Percentiles rank a stretch among this genome's conserved stretches.
phyloP scores from a whole-genome alignment of 2,113 vertebrate species.

The Hydrochoerus hydrochaeris region DNA sequence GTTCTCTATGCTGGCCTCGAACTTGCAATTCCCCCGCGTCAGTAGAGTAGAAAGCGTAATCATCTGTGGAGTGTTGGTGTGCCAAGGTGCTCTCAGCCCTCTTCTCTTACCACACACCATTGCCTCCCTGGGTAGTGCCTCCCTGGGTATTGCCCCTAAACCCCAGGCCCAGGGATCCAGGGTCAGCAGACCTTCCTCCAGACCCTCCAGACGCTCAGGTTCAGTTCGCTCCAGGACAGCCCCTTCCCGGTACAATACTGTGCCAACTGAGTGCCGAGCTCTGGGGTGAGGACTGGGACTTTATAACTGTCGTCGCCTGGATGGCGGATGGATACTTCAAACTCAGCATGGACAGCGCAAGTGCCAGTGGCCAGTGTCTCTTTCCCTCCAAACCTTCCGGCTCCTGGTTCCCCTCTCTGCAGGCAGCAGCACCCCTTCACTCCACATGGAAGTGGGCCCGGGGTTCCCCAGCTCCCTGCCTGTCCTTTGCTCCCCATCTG shows the following conservation, averaged over 20 bases:
- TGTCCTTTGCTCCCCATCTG: neutral
- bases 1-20: neutral
- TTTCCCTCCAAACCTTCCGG: neutral
- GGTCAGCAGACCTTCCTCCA: neutral
- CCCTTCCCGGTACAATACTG: accelerated
- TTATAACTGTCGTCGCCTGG: neutral
- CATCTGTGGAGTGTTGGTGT: accelerated
- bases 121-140: neutral
- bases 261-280: neutral
- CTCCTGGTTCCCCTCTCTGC: neutral
- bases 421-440: accelerated
- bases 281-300: neutral
- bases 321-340: neutral
- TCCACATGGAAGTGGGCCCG: neutral
- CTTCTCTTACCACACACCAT: too few species aligned
- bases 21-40: neutral
- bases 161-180: neutral
- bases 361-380: neutral
- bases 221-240: neutral
- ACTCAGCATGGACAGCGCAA: neutral
- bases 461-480: neutral
- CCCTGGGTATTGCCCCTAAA: neutral
- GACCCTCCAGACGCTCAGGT: too few species aligned
- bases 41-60: neutral
- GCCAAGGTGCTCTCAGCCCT: neutral